Conservation (phyloP, 2,888 invertebrate genomes). For the Synergus japonicus region DNA sequence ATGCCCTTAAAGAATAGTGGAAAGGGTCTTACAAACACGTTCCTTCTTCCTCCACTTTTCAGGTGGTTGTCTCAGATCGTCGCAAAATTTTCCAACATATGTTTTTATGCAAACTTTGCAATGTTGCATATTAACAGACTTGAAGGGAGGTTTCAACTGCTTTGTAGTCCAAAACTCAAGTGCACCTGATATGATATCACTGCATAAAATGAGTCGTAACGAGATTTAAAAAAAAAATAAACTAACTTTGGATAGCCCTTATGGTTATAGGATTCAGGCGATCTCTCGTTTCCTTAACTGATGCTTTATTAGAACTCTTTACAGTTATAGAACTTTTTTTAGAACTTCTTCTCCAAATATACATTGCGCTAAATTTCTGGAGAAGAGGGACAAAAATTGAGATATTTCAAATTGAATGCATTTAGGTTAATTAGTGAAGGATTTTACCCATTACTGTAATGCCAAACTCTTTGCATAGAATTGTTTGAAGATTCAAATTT, state of each 20-base stretch:
- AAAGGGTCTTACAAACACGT: constrained; percentile 6
- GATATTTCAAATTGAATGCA: background rate
- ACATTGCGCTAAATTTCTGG: constrained; percentile 7
- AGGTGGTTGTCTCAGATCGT: constrained; percentile 4
- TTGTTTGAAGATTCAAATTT: background rate
- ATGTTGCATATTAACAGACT: background rate
- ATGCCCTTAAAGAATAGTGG: background rate
- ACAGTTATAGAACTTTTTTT: background rate
- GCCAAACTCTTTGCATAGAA: background rate
- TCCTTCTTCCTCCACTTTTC: background rate
- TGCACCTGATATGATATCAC: background rate
- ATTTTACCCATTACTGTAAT: background rate
- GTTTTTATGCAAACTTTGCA: background rate
- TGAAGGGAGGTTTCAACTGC: background rate
- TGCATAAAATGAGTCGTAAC: background rate
- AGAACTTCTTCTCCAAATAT: constrained; percentile 17
- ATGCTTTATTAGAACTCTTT: constrained; percentile 3
- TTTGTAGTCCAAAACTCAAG: constrained; percentile 9
- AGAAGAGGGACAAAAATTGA: background rate
- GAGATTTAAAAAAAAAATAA: background rate
- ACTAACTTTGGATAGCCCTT: background rate
- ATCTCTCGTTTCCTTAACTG: background rate
- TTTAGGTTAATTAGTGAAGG: background rate
- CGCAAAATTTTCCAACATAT: constrained; percentile 29
- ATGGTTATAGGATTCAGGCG: background rate